These are phyloP conservation scores for Caenorhabditis sulstoni DNA, from an alignment of 2,888 invertebrate genomes.

Conservation along the genomic window DNA sequence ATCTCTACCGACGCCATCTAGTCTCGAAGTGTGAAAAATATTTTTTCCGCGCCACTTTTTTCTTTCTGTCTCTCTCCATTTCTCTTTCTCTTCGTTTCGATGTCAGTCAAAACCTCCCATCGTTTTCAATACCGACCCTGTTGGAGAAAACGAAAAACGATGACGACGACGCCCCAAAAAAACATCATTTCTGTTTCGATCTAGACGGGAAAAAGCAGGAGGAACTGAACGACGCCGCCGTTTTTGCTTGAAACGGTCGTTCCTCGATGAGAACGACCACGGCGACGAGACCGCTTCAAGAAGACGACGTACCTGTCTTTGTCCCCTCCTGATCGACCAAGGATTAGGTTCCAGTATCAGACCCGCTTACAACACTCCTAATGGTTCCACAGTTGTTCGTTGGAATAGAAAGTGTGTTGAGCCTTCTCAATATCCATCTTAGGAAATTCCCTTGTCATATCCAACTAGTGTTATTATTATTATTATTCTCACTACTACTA, in stretches of 20 bases:
- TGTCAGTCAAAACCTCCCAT: conserved; percentile 19
- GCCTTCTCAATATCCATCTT: too few species aligned
- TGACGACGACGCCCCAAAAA: too few species aligned
- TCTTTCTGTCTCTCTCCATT: too few species aligned
- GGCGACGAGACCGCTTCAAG: conserved; percentile 5
- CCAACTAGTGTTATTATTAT: background rate
- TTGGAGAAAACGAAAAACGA: background rate
- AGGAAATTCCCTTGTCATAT: too few species aligned
- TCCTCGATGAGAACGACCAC: background rate
- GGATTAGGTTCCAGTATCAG: conserved; percentile 15
- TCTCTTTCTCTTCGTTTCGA: too few species aligned
- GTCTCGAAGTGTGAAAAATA: conserved; percentile 47
- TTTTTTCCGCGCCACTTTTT: conserved; percentile 28
- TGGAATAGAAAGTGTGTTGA: too few species aligned
- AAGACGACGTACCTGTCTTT: conserved; percentile 2
- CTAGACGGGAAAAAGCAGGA: background rate
- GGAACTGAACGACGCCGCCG: background rate
- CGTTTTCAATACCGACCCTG: conserved; percentile 5
- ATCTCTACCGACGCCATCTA: conserved; percentile 30
- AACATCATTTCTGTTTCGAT: conserved; percentile 14
- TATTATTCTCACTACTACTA: background rate
- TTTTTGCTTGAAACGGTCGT: background rate
- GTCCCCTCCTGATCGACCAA: background rate
- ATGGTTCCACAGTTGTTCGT: background rate
- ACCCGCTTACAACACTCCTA: conserved; percentile 4